Conservation (phyloP, 2,797 vertebrate genomes). For the Poeciliopsis turneri region DNA sequence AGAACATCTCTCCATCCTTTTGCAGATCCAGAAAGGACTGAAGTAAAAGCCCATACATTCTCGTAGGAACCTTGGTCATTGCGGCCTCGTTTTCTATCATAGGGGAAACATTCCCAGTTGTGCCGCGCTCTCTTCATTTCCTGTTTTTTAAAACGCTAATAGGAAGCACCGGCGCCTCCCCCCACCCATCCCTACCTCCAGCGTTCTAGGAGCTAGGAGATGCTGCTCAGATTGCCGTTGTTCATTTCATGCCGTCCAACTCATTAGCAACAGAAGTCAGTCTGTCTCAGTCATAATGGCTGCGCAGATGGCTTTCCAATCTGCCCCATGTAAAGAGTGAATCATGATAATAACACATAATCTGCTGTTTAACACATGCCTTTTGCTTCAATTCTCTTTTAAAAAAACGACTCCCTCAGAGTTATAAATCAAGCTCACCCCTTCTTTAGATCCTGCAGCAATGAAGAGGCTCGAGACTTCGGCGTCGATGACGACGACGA, state of each 20-base stretch:
- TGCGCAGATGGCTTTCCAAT: conserved; percentile 75
- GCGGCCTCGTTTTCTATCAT: conserved; percentile 21
- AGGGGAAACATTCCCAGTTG: neutral
- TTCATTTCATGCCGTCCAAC: conserved; percentile 67
- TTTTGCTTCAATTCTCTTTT: conserved; percentile 57
- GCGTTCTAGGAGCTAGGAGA: conserved; percentile 21
- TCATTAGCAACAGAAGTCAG: conserved; percentile 69
- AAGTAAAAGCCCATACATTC: neutral
- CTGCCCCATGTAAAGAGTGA: conserved; percentile 69
- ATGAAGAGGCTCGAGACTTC: conserved; percentile 20
- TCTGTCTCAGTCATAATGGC: conserved; percentile 60
- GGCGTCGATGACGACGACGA: neutral
- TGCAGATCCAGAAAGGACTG: neutral
- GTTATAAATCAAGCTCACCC: conserved; percentile 40
- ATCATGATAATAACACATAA: conserved; percentile 72
- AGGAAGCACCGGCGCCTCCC: conserved; percentile 11
- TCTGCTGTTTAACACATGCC: conserved; percentile 70
- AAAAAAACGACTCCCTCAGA: conserved; percentile 34
- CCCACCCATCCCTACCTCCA: neutral
- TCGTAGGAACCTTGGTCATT: conserved; percentile 14
- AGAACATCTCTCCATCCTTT: neutral
- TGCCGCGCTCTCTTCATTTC: neutral
- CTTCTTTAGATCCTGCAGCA: conserved; percentile 11
- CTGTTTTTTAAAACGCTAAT: neutral
- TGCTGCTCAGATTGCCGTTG: conserved; percentile 48